Evolutionary conservation across 2,888 invertebrate species (phyloP), one percentile per base, ranked within the genome.

Genomic region (Andrena marginata): DNA sequence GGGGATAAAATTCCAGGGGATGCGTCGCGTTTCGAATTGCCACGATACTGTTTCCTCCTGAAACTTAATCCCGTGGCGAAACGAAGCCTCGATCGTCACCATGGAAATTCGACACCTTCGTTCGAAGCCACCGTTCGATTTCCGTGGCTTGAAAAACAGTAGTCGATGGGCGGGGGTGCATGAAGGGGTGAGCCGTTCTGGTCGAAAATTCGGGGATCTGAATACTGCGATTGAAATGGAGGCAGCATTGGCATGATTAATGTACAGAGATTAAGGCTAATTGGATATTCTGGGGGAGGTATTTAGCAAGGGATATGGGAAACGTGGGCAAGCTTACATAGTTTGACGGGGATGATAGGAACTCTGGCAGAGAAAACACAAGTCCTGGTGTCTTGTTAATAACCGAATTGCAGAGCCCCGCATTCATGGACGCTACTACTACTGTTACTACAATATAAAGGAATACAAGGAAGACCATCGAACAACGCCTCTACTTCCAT

Each of bases 1-100:
- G 63, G 33, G 13, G 16, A 42, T 67, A 67, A 67, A 74, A 67
- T 77, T 76, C 49, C 51, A 33, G 65, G 35, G 33, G 35, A 1
- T 54, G 0, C 13, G 29, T 2, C 20, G 33, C 73, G 73, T 79
- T 63, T 69, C 69, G 33, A 77, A 63, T 77, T 16, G 31, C 59
- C 48, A 31, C 48, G 60, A 26, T 26, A 54, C 29, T n/a, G 48
- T 49, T 31, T 48, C 56, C 69, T 23, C 29, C 70, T 77, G 79
- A 79, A 77, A 77, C 77, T 31, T 70, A 79, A 79, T 79, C 64
- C 78, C 69, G 16, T 20, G 8, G 63, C 48, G 31, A 60, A 29
- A 13, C 60, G n/a, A 10, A 35, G 65, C 49, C 20, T 26, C 31
- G 78, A 49, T 60, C 49, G 70, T 60, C 56, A 51, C 60, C 31